Percentiles rank a stretch among this genome's conserved stretches.
Conservation (phyloP, 2,888 invertebrate genomes). For the Spisula solida region DNA sequence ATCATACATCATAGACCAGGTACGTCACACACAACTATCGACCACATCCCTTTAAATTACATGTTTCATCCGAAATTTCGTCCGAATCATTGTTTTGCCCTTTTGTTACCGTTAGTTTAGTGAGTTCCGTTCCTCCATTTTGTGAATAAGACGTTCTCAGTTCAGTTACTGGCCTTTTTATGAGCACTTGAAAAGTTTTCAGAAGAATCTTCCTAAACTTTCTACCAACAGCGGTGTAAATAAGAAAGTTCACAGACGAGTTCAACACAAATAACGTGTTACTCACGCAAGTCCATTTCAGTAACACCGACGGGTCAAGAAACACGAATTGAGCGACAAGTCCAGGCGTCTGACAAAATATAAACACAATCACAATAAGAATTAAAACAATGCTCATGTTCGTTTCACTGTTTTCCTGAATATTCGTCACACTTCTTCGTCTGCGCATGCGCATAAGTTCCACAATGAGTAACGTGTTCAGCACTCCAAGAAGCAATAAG, state of each 20-base stretch:
- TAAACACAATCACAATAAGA: slow-evolving; percentile 85
- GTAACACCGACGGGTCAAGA: slow-evolving; percentile 73
- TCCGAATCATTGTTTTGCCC: slow-evolving; percentile 43
- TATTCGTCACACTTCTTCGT: slow-evolving; percentile 79
- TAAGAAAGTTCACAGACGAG: slow-evolving; percentile 85
- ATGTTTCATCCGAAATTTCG: slow-evolving; percentile 58
- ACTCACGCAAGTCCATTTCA: slow-evolving; percentile 83
- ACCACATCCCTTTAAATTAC: slow-evolving; percentile 48
- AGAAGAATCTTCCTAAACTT: slow-evolving; percentile 82
- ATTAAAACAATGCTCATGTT: slow-evolving; percentile 84
- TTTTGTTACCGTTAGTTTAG: slow-evolving; percentile 55
- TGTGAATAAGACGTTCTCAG: slow-evolving; percentile 51
- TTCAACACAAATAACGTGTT: slow-evolving; percentile 84
- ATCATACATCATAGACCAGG: no score
- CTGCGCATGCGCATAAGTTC: slow-evolving; percentile 84
- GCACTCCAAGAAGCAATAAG: slow-evolving; percentile 76
- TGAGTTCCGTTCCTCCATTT: slow-evolving; percentile 63
- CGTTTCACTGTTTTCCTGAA: slow-evolving; percentile 83
- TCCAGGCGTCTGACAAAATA: slow-evolving; percentile 85
- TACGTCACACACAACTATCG: background rate
- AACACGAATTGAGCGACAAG: slow-evolving; percentile 83
- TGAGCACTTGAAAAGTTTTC: slow-evolving; percentile 75
- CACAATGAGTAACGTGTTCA: slow-evolving; percentile 81
- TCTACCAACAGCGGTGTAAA: slow-evolving; percentile 85
- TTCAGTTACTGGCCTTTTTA: slow-evolving; percentile 66